phyloP scores from a whole-genome alignment of 2,113 vertebrate species.

The Carlito syrichta region DNA sequence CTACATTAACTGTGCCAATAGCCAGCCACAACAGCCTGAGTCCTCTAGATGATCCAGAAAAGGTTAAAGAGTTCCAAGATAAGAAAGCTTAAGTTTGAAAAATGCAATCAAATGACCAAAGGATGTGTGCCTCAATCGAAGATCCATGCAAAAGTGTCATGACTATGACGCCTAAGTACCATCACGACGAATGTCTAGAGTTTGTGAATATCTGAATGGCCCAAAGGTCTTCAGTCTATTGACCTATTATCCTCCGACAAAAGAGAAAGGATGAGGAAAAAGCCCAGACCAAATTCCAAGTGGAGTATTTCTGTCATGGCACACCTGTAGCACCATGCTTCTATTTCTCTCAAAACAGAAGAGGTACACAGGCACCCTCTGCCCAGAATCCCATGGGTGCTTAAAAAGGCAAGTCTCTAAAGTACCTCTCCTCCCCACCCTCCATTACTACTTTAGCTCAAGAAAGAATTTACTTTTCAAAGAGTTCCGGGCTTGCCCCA shows the following conservation, averaged over 20 bases:
- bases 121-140: not conserved
- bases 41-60: not conserved
- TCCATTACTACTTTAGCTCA: not conserved
- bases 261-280: not conserved
- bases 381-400: not conserved
- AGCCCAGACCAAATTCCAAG: no score
- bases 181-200: not conserved
- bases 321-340: rapidly evolving
- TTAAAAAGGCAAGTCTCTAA: not conserved
- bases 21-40: not conserved
- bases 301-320: rapidly evolving
- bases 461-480: not conserved
- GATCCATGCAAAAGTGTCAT: not conserved
- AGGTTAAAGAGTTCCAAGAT: not conserved
- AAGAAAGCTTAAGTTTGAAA: not conserved
- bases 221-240: not conserved
- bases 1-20: not conserved
- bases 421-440: not conserved
- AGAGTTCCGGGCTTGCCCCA: not conserved
- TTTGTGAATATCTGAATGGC: no score
- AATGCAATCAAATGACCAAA: not conserved
- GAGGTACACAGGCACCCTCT: rapidly evolving
- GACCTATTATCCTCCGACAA: not conserved
- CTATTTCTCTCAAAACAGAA: not conserved
- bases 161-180: not conserved